Base-by-base conservation (phyloP, 2,797 vertebrate species). In the Urosaurus nigricauda region DNA sequence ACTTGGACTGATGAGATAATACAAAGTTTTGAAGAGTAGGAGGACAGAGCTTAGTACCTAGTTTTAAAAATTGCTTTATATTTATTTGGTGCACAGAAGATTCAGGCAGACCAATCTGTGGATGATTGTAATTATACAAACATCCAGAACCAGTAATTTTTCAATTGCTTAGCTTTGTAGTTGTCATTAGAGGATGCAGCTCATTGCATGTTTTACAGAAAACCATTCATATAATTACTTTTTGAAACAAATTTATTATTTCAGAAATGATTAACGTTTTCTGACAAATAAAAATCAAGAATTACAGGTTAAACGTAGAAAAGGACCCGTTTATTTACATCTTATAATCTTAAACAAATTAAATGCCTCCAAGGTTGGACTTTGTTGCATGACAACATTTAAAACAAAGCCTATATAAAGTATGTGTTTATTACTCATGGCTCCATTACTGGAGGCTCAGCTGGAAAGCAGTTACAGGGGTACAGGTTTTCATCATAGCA, bases 251-350 rank as follows among this genome's bases (percentile, higher is more conserved):
- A 37, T 56, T 80, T 87, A 37, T 80, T 80, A 16, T 53, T 80
- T 80, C 35, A 53, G 26, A 58, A 32, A 80, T 87, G 51, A 87
- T 73, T 87, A 68, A 80, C 81, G 65, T 40, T 56, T 86, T 47
- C 65, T 73, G 68, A 71, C 35, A 80, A 71, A 80, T 56, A 32
- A 29, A 77, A 68, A 68, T 68, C 40, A 47, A 65, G 60, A 78
- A 85, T 43, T 60, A 73, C 14, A 73, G 56, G 17, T 56, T 26
- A 43, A 47, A 21, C 19, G 24, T 77, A 78, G 8, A 86, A 87
- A 80, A 87, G 35, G 68, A 80, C 4, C 86, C 71, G 17, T 80
- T 80, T 63, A 87, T 87, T 87, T 81, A 21, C 51, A 37, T 63
- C 29, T 86, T 60, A 70, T 70, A 32, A 35, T 80, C 7, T 87